Base-by-base conservation (phyloP, 2,113 vertebrate species). In the Pangasianodon gigas region DNA sequence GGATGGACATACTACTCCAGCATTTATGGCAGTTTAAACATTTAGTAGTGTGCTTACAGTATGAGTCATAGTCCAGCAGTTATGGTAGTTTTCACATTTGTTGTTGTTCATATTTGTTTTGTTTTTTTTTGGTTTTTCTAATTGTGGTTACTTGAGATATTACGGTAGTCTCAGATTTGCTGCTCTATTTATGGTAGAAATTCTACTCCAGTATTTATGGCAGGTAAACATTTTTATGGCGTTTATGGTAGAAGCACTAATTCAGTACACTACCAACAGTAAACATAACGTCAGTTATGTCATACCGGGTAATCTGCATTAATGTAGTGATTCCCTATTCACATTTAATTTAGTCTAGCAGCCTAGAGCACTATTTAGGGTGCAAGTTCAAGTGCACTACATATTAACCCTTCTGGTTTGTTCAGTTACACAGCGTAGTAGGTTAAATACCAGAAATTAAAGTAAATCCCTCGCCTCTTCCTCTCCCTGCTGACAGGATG, bases 401-500 rank as follows among this genome's bases (percentile, higher is more conserved):
- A 80, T 24, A 44, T 24, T 8, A 75, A 46, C 74, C 21, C 19
- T 77, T 77, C 11, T 29, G 46, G n/a, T 52, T 29, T 79, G 26
- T 51, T 46, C 32, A 19, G 74, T 44, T 75, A 44, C 21, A 48
- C 3, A 13, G 46, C 10, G 13, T 7, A 7, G 77, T 29, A n/a
- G 77, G 29, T 32, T 32, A 52, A 81, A 81, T 18, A 32, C 6
- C 14, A 16, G 48, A 19, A 54, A 56, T 56, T 37, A 58, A 65
- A 91, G n/a, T 46, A 24, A 29, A 24, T 67, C 41, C 88, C 46
- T 21, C 24, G 98, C 98, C 97, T 97, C 95, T 96, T 75, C 94
- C 96, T 96, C 96, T 96, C 94, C 95, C 96, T 90, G 96, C 92
- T 58, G 92, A 93, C 87, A 95, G 95, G 92, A 95, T 95, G 65